Evolutionary conservation across 2,797 vertebrate species (phyloP), one percentile per base, ranked within the genome.

Genomic region (Sphenodon punctatus): DNA sequence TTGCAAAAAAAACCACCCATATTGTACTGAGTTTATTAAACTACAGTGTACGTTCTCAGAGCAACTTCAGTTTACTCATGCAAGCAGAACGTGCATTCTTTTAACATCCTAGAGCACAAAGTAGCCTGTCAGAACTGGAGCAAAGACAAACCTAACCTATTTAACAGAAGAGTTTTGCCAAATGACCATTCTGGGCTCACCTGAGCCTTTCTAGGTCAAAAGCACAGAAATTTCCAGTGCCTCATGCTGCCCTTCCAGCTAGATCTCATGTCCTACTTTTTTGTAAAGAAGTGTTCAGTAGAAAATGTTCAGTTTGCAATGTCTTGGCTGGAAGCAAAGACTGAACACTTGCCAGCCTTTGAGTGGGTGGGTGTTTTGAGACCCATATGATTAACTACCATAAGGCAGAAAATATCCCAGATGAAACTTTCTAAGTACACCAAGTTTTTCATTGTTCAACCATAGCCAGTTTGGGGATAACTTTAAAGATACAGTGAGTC

Each of bases 61-160:
- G n/a, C 49, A 75, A 63, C 79, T 84, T 70, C 23, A 39, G 69
- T 56, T 69, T 70, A 67, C 49, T 69, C 66, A 58, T 58, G 34
- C 70, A 85, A 67, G 30, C 34, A 68, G 59, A 49, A 53, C n/a
- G n/a, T 49, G 80, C 20, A 48, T 78, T 75, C 80, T 1, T 67
- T 85, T 69, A 15, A 53, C 76, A 42, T 67, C 66, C 81, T 72
- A 58, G 13, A 80, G 43, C 19, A 83, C 74, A 79, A 78, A 82
- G 69, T 75, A 84, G 22, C 19, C 68, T 67, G 25, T 80, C 58
- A 84, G 25, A 72, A 27, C 3, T 2, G 64, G 36, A 80, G 75
- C 25, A 67, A 14, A 53, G 32, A 56, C 11, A 86, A 79, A 67
- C 53, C 51, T 82, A 69, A 79, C 43, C 42, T 84, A 75, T 58